Conservation (phyloP, 2,888 invertebrate genomes). For the Noctua pronuba region DNA sequence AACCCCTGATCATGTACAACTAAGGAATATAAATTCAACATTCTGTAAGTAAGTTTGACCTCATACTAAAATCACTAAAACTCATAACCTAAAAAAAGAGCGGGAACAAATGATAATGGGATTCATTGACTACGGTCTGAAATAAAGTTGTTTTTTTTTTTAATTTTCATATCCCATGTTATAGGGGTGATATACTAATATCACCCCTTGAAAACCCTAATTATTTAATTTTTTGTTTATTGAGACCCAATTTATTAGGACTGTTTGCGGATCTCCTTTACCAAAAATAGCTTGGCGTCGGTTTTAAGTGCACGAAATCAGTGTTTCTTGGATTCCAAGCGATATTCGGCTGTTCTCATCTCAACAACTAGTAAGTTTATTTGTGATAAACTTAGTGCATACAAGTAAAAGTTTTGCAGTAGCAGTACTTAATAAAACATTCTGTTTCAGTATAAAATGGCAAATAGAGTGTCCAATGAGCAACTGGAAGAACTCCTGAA, state of each 20-base stretch:
- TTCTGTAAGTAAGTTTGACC: neutral
- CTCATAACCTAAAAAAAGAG: neutral
- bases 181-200: neutral
- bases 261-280: constrained; percentile 7
- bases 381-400: too few relatives aligned
- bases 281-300: too few relatives aligned
- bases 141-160: neutral
- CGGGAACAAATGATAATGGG: neutral
- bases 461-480: too few relatives aligned
- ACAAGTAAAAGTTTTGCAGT: too few relatives aligned
- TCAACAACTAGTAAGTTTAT: too few relatives aligned
- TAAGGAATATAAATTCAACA: constrained; percentile 9
- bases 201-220: neutral
- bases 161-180: neutral
- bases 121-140: neutral
- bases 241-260: neutral
- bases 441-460: too few relatives aligned
- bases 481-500: too few relatives aligned
- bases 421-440: too few relatives aligned
- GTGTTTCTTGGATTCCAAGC: too few relatives aligned
- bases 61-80: neutral
- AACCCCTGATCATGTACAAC: neutral
- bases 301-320: too few relatives aligned
- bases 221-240: constrained; percentile 9
- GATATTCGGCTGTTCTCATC: too few relatives aligned